Base-by-base conservation (phyloP, 2,113 vertebrate genomes). In the Aptenodytes forsteri region DNA sequence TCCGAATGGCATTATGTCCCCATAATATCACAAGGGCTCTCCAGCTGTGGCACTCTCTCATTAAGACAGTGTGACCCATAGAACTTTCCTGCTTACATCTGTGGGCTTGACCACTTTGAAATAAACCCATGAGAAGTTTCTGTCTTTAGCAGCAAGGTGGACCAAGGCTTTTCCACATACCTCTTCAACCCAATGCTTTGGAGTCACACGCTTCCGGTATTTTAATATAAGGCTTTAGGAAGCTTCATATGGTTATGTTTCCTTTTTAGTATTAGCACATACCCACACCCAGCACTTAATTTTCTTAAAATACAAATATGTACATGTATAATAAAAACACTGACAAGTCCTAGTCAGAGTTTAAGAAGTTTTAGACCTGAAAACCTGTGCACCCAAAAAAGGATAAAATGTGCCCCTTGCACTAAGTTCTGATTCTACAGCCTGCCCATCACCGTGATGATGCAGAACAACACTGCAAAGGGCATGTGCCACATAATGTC, bases 301-400 rank as follows among this genome's bases (percentile, higher is more conserved):
- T 95, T 92, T 89, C 87, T 90, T 89, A 96, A 96, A 91, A 97
- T 83, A 93, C 70, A 85, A 95, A 96, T 14, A 64, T 10, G 52
- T 61, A 67, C 32, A 54, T 55, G 66, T 70, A 49, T n/a, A 95
- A 91, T 78, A 84, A 84, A 94, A 93, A 78, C 0, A 0, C 20
- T 84, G 76, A 79, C 69, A 84, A 50, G 30, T 46, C 46, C 44
- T 72, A 89, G 40, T 80, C 62, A 89, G 72, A 83, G 59, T 46
- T 70, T 23, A 34, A 78, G 56, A 89, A 42, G 32, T 82, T 92
- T 92, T 64, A 94, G 56, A 76, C 77, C 40, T 66, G 62, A 81
- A 83, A 96, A 83, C 52, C 32, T 55, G 47, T 44, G n/a, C 82
- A 75, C 17, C 55, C 44, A 38, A 69, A 82, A 75, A 59, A 72